Conservation (phyloP, 2,888 invertebrate genomes). For the Eupeodes luniger region DNA sequence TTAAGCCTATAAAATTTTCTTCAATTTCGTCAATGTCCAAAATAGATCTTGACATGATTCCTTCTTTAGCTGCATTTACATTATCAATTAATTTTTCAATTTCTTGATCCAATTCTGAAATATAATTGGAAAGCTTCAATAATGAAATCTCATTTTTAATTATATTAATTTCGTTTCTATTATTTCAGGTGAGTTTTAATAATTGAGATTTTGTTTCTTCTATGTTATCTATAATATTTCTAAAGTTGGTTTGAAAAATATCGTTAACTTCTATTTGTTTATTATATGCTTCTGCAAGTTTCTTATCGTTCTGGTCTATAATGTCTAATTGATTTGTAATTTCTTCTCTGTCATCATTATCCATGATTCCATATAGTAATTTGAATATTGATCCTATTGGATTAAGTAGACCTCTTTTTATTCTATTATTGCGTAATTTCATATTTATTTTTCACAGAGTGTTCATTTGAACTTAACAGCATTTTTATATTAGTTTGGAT, state of each 20-base stretch:
- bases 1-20: constrained; percentile 7
- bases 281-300: neutral
- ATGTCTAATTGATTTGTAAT: constrained; percentile 21
- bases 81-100: too few relatives aligned
- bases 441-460: too few relatives aligned
- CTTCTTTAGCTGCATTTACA: too few relatives aligned
- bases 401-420: too few relatives aligned
- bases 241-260: constrained; percentile 11
- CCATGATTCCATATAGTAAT: constrained; percentile 1
- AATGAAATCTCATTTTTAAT: constrained; percentile 3
- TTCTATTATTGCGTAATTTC: too few relatives aligned
- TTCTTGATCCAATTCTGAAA: neutral
- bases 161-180: constrained; percentile 7
- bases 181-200: neutral
- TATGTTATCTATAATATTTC: constrained; percentile 1
- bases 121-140: neutral
- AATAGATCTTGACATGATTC: too few relatives aligned
- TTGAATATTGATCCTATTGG: too few relatives aligned
- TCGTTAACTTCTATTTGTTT: neutral
- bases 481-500: too few relatives aligned
- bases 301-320: constrained; percentile 6
- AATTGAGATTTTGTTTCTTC: neutral
- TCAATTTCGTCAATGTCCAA: neutral
- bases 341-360: constrained; percentile 24
- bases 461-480: too few relatives aligned